These are phyloP conservation scores for Zeuzera pyrina DNA, from an alignment of 2,888 invertebrate species.

Conservation along the genomic window DNA sequence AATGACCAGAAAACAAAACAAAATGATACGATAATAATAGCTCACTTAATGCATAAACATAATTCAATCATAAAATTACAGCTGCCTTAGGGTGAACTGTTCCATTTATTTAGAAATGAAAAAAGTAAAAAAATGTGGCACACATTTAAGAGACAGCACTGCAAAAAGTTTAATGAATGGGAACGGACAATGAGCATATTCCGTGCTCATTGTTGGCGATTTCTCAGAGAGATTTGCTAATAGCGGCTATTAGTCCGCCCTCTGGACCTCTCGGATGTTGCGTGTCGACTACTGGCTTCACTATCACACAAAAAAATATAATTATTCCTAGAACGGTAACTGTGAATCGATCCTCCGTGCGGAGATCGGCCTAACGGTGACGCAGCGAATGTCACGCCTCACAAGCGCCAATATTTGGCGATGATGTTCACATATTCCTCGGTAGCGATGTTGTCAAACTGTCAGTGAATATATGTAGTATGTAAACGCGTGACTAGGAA, in stretches of 20 bases:
- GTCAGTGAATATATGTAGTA: slow-evolving; percentile 9
- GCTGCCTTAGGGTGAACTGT: slow-evolving; percentile 45
- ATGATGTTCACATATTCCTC: slow-evolving; percentile 17
- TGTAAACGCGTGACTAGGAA: slow-evolving; percentile 8
- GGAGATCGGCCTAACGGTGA: slow-evolving; percentile 47
- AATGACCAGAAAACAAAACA: slow-evolving; percentile 40
- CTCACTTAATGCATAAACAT: slow-evolving; percentile 39
- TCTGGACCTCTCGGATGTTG: slow-evolving; percentile 36
- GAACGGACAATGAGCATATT: slow-evolving; percentile 54
- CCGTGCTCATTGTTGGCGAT: slow-evolving; percentile 65
- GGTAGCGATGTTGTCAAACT: background rate
- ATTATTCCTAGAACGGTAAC: slow-evolving; percentile 66
- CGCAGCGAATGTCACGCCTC: slow-evolving; percentile 34
- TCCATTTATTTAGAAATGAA: slow-evolving; percentile 41
- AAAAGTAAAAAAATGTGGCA: slow-evolving; percentile 41
- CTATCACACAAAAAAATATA: slow-evolving; percentile 47
- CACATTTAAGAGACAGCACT: slow-evolving; percentile 50
- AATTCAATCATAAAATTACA: slow-evolving; percentile 53
- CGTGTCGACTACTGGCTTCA: slow-evolving; percentile 55
- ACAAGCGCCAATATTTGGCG: slow-evolving; percentile 31
- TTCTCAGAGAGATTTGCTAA: slow-evolving; percentile 63
- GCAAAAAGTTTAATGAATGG: slow-evolving; percentile 59
- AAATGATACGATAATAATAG: slow-evolving; percentile 48
- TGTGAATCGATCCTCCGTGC: slow-evolving; percentile 47
- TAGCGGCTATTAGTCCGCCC: slow-evolving; percentile 57